Evolutionary conservation across 2,888 invertebrate species (phyloP), one percentile per base, ranked within the genome.

Genomic region (Adela reaumurella): DNA sequence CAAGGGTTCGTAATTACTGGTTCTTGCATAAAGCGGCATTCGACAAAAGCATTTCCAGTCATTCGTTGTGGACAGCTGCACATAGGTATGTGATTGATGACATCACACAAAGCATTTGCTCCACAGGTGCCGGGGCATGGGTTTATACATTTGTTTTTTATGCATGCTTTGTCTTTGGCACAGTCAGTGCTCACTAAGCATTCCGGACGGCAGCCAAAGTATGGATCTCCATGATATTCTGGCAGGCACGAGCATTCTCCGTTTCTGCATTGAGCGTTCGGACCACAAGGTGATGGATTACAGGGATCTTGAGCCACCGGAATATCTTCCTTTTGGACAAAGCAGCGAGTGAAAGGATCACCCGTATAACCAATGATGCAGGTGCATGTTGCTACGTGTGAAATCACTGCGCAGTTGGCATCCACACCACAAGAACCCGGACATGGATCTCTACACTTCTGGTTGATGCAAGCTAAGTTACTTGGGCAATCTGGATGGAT

Each of bases 41-140:
- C 80, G 10, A 83, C 65, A 62, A 89, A 88, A 4, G 89, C 87
- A 65, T 89, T 87, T 55, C 89, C 90, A 50, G 83, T 77, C 72
- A 83, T 85, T 48, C 83, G 82, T 46, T 76, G 70, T 19, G 82
- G 82, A 64, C 86, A 87, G 54, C 70, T 79, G 56, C 85, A 85
- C 70, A 82, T 79, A 1, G 84, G 82, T 51, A 81, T 77, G 58
- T 85, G 83, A 57, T 84, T 83, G 16, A 88, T 74, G 1, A 90
- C 89, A 51, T 80, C 81, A 60, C 92, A 93, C 46, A 83, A 62
- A 2, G 92, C 91, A 59, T 87, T 88, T 47, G 76, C 61, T 1
- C 90, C 92, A 62, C 93, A 93, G 24, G 88, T 88, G 52, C 87
- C 88, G 4, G 86, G 84, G 59, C 93, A 92, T 49, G 92, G 92